Evolutionary conservation across 1,140 invertebrate species (phyloP), one percentile per base, ranked within the genome.

Genomic region (Pseudachorutes palmiensis): DNA sequence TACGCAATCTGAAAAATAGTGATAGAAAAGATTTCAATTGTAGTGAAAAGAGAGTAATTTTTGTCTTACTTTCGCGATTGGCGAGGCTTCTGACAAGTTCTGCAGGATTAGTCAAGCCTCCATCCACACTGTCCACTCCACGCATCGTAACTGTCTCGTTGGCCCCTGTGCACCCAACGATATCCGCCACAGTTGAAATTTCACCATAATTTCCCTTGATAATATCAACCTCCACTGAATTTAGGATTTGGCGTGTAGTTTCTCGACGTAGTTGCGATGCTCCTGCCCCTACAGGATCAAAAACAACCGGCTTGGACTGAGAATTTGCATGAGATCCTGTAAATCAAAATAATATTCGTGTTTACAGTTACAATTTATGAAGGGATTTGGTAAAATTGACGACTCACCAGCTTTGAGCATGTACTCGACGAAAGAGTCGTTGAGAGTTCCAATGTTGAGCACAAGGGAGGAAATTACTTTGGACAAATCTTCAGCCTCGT

Each of bases 161-260:
- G 9, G 9, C 24, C 5, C 5, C 33, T 24, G 19, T 12, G 29
- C 33, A 61, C 12, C 59, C 59, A 61, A 36, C 33, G 19, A 61
- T 61, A 12, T 61, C 29, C 24, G 14, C 59, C 5, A 61, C 9
- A 28, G 59, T 29, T 31, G 24, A 30, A 36, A 61, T 61, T 61
- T 61, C 59, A 9, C 59, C 33, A 9, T 2, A 19, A 32, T 61
- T 61, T 61, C 59, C 59, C 24, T 61, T 61, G 29, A 61, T 61
- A 19, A 61, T 36, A 26, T 61, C 59, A 9, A 61, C 59, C 3
- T 5, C 9, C 5, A 61, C 59, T 9, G 22, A 5, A 26, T 61
- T 61, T 36, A 61, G 24, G 24, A 61, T 61, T 3, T 36, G 14
- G 5, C 30, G 5, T 12, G 24, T 36, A 3, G 30, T 36, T 3